Base-by-base conservation (phyloP, 2,113 vertebrate genomes). In the Pedetes capensis region DNA sequence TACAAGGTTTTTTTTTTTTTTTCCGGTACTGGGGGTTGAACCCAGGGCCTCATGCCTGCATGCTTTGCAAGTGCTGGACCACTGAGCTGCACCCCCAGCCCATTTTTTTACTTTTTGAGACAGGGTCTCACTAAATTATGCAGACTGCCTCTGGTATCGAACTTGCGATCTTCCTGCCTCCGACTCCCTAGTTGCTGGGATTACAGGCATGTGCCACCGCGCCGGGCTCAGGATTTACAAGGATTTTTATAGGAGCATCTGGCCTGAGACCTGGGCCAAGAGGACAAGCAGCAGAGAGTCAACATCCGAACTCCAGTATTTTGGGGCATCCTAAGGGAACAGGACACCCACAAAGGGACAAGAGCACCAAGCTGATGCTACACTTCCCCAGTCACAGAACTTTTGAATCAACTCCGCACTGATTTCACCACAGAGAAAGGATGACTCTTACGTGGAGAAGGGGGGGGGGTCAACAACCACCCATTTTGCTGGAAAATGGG, bases 251-350 rank as follows among this genome's bases (percentile, higher is more conserved):
- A 37, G 51, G 68, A 86, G 25, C 13, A 37, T 55, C n/a, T 7
- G 20, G 44, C 57, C 27, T 3, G 14, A 74, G 23, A 22, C 53
- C 27, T 3, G 4, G 42, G 34, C 3, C 5, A 17, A 23, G 25
- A 55, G 44, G 29, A 8, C 29, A 23, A 44, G 25, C 0, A 0
- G 9, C n/a, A 64, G 18, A 3, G 29, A 42, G 11, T 23, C 55
- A 59, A 10, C 9, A 12, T 2, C 32, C 25, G 16, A 39, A 59
- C 47, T 27, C n/a, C 68, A 34, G 16, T 22, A 7, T 37, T 39
- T 20, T 10, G 20, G 85, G 51, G 5, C 5, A 37, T 10, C 66
- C 37, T 17, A 29, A 9, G 23, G 25, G 68, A 66, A 37, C 27
- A 18, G 29, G 51, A 9, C 5, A 34, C 23, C 39, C 27, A 39